These are phyloP conservation scores for Musca vetustissima DNA, from an alignment of 1,140 invertebrate genomes.

Conservation along the genomic window DNA sequence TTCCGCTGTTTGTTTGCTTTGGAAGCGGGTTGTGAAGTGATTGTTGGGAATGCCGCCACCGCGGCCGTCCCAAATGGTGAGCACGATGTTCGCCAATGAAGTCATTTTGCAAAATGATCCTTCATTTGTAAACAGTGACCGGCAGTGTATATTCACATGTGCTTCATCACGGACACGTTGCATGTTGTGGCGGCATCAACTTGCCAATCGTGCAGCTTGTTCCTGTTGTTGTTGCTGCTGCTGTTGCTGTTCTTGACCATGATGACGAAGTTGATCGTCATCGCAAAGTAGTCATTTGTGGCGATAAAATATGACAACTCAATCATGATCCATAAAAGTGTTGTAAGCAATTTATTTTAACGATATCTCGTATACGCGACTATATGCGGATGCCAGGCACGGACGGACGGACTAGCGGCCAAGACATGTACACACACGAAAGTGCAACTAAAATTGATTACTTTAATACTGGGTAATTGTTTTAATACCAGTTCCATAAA, in stretches of 20 bases:
- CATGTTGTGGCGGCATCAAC: background rate
- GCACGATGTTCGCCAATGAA: background rate
- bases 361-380: background rate
- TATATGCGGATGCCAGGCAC: background rate
- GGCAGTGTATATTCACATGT: background rate
- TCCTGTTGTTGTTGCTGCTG: too few species aligned
- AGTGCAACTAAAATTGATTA: slow-evolving; percentile 12
- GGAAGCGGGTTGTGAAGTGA: too few species aligned
- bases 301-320: slow-evolving; percentile 56
- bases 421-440: background rate
- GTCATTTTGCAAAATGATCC: slow-evolving; percentile 17
- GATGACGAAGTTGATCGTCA: background rate
- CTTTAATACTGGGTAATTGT: slow-evolving; percentile 11
- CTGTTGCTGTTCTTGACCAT: background rate
- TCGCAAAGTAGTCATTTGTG: slow-evolving; percentile 39
- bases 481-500: slow-evolving; percentile 1
- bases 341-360: slow-evolving; percentile 27
- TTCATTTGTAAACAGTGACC: background rate
- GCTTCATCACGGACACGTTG: too few species aligned
- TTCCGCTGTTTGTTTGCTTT: too few species aligned
- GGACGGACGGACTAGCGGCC: background rate
- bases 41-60: too few species aligned
- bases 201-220: background rate
- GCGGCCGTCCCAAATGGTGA: too few species aligned
- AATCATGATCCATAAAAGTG: slow-evolving; percentile 54